Evolutionary conservation across 2,888 invertebrate genomes (phyloP), one percentile per base, ranked within the genome.

Genomic region (Selenia dentaria): DNA sequence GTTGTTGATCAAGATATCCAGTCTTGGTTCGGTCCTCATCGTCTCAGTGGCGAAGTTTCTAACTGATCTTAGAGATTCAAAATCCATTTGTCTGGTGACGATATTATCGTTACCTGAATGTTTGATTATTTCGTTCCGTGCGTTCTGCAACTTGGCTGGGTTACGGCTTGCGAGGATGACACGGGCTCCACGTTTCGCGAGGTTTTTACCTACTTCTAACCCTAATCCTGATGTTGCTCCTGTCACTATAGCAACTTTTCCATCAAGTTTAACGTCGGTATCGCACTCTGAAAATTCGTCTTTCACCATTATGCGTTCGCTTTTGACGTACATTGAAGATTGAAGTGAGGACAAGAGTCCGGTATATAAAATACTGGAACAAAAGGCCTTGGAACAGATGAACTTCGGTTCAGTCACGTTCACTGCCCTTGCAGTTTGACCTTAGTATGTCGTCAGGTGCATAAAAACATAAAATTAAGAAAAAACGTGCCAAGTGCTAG

Each of bases 31-130:
- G 0, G 70, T 72, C 8, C 68, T 62, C 12, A 89, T 73, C 3
- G 94, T 88, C 20, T 91, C 90, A 27, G 87, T 75, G 0, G 92
- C 93, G 68, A 95, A 94, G 22, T 80, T 78, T 54, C 93, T 80
- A 14, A 93, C 79, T 0, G 92, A 92, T 1, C 71, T 58, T 12
- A 93, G 70, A 0, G 91, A 92, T 41, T 81, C 79, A 8, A 92
- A 83, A 59, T 93, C 92, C 58, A 93, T 64, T 20, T 80, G 72
- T 60, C 82, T 84, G 0, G 71, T 9, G 1, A 71, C 53, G 10
- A 86, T 59, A 31, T 79, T 65, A 0, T 36, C 13, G 32, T 76
- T 70, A n/a, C 74, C 74, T 0, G 79, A 60, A 2, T 66, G 52
- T 28, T 67, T 12, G 1, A 72, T 51, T 9, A 86, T 80, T 1